Percentiles rank a stretch among this genome's conserved stretches.
These are phyloP conservation scores for Mallotus villosus DNA, from an alignment of 2,797 vertebrate genomes.

Conservation along the genomic window DNA sequence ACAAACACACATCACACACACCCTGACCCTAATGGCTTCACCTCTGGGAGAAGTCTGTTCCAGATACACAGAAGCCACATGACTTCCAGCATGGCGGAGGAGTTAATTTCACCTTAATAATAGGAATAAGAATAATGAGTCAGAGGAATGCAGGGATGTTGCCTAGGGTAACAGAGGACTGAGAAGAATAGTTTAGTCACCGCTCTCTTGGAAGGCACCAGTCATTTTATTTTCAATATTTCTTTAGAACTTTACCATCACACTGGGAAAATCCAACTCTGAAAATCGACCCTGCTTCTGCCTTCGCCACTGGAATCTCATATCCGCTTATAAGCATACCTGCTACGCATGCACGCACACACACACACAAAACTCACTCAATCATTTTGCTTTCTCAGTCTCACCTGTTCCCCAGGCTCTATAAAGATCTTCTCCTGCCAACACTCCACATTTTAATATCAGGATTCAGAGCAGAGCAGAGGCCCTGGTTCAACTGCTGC, in stretches of 20 bases:
- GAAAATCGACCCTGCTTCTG: neutral
- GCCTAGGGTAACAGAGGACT: too few relatives aligned
- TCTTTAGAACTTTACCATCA: slow-evolving; percentile 13
- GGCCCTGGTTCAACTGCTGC: slow-evolving; percentile 18
- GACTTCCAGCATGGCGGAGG: too few relatives aligned
- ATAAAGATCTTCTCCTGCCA: slow-evolving; percentile 26
- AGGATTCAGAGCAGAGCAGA: slow-evolving; percentile 23
- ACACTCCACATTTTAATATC: slow-evolving; percentile 24
- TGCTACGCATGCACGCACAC: slow-evolving; percentile 11
- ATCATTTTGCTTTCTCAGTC: slow-evolving; percentile 22
- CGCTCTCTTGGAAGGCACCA: neutral
- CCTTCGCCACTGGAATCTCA: neutral
- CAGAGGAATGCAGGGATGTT: neutral
- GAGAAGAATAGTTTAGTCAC: neutral
- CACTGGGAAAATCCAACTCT: slow-evolving; percentile 2
- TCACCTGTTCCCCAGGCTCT: slow-evolving; percentile 17
- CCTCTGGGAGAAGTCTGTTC: neutral
- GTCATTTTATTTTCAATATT: slow-evolving; percentile 1
- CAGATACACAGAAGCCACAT: neutral
- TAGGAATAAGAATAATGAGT: neutral
- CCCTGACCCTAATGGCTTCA: neutral
- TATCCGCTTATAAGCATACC: neutral
- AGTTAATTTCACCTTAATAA: neutral
- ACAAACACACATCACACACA: too few relatives aligned
- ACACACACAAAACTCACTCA: slow-evolving; percentile 8